phyloP scores from a whole-genome alignment of 2,888 invertebrate species.

The Tiliacea citrago region DNA sequence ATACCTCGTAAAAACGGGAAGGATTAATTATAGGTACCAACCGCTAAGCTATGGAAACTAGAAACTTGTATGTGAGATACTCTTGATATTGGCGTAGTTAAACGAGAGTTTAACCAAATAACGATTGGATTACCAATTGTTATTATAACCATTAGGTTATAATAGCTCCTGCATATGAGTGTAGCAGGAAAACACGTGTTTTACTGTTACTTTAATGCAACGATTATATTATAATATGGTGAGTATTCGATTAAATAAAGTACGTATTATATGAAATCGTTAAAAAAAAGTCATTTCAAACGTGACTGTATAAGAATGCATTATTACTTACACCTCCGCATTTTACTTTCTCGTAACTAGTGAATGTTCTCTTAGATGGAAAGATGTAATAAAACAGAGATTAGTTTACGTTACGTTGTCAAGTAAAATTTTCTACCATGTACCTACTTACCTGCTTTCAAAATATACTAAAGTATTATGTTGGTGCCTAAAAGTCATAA shows the following conservation, averaged over 20 bases:
- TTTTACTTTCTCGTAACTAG: constrained; percentile 26
- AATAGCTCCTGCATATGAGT: neutral
- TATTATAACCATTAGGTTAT: no score
- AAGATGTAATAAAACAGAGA: constrained; percentile 6
- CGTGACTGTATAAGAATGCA: constrained; percentile 31
- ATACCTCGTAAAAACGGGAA: neutral
- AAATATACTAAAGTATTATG: neutral
- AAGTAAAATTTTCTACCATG: neutral
- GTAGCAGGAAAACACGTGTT: neutral
- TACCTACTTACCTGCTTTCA: neutral
- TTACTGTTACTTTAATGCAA: neutral
- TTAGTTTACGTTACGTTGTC: neutral
- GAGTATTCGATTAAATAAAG: constrained; percentile 15
- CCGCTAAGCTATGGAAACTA: no score
- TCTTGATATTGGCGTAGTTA: neutral
- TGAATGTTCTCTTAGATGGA: constrained; percentile 24
- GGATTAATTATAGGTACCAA: neutral
- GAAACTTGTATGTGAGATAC: no score
- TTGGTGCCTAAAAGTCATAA: neutral
- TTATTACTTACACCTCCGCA: constrained; percentile 18
- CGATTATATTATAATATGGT: constrained; percentile 4
- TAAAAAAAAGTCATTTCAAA: constrained; percentile 42
- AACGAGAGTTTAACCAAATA: neutral
- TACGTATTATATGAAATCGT: constrained; percentile 35
- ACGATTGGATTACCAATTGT: no score